Evolutionary conservation across 2,888 invertebrate species (phyloP).

Genomic region (Dioctria linearis): DNA sequence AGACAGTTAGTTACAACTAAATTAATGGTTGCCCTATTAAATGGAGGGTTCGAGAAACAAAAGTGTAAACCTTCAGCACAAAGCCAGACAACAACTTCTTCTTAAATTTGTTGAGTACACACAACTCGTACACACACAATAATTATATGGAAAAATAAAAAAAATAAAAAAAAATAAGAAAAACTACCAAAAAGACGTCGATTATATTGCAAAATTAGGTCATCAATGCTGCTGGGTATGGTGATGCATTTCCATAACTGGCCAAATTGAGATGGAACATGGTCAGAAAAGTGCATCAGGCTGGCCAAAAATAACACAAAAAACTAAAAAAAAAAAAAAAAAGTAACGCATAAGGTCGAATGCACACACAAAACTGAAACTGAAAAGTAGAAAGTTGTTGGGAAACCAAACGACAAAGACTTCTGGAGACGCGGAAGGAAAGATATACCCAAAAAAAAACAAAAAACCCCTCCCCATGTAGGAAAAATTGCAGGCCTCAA

Average conservation of each 20-base stretch:
- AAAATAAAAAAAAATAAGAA: not conserved
- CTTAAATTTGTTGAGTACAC: not conserved
- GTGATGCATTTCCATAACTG: constrained; percentile 23
- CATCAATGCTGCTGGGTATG: constrained; percentile 37
- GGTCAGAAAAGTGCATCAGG: constrained; percentile 38
- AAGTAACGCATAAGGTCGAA: not conserved
- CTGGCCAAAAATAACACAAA: not conserved
- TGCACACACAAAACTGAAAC: not conserved
- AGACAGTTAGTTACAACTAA: constrained; percentile 18
- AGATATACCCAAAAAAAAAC: not conserved
- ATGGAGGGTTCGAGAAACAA: constrained; percentile 2
- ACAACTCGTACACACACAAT: too few relatives aligned
- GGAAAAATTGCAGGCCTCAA: constrained; percentile 33
- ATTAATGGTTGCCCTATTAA: constrained; percentile 43
- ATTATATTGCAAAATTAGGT: constrained; percentile 24
- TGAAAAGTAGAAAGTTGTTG: constrained; percentile 52
- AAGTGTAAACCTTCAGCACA: constrained; percentile 18
- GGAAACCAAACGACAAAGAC: constrained; percentile 47
- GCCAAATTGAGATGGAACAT: constrained; percentile 50
- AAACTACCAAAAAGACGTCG: constrained; percentile 11
- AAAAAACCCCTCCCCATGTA: not conserved
- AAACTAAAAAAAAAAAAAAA: constrained; percentile 7
- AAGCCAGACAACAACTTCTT: constrained; percentile 4
- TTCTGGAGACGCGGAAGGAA: constrained; percentile 42
- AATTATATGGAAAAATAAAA: not conserved